A percentile compares a stretch with the other conserved stretches of the same genome.
These are phyloP conservation scores for Ophioderma brevispina DNA, from an alignment of 35 echinoderm and acorn worm genomes.

Conservation along the genomic window DNA sequence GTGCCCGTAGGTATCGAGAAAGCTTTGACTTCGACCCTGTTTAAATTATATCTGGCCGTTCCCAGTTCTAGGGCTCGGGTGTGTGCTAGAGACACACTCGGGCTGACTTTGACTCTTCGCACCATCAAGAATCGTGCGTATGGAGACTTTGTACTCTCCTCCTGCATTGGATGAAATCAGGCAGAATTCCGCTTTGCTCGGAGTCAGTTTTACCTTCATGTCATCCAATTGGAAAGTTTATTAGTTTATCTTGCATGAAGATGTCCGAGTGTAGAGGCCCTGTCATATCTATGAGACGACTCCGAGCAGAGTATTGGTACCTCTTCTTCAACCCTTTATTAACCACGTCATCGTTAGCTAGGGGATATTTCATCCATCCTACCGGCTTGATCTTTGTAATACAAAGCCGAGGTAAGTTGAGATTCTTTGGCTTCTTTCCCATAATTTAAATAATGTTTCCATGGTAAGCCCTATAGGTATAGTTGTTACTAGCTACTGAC, in stretches of 20 bases:
- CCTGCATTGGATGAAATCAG: conserved; percentile 3
- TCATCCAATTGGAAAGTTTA: conserved; percentile 10
- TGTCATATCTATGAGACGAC: conserved; percentile 6
- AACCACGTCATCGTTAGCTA: not conserved
- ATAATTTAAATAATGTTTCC: conserved; percentile 48
- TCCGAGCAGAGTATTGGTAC: conserved; percentile 1
- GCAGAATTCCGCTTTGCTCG: conserved; percentile 27
- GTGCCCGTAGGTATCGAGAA: conserved; percentile 64
- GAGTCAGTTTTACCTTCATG: conserved; percentile 16
- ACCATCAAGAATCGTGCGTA: conserved; percentile 23
- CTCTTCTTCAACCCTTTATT: conserved; percentile 37
- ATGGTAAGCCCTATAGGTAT: conserved; percentile 35
- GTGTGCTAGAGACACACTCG: conserved; percentile 30
- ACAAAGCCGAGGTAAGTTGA: conserved; percentile 41
- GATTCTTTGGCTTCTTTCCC: conserved; percentile 29
- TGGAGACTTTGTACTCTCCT: conserved; percentile 41
- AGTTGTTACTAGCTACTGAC: conserved; percentile 9
- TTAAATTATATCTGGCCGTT: conserved; percentile 35
- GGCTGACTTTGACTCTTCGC: conserved; percentile 14
- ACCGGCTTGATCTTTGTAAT: conserved; percentile 48
- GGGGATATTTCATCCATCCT: conserved; percentile 33
- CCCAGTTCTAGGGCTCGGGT: conserved; percentile 28
- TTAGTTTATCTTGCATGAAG: conserved; percentile 48
- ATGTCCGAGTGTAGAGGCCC: conserved; percentile 16
- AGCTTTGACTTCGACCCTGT: conserved; percentile 52